Conservation (phyloP, 2,888 invertebrate genomes). For the Drosophila greeni region DNA sequence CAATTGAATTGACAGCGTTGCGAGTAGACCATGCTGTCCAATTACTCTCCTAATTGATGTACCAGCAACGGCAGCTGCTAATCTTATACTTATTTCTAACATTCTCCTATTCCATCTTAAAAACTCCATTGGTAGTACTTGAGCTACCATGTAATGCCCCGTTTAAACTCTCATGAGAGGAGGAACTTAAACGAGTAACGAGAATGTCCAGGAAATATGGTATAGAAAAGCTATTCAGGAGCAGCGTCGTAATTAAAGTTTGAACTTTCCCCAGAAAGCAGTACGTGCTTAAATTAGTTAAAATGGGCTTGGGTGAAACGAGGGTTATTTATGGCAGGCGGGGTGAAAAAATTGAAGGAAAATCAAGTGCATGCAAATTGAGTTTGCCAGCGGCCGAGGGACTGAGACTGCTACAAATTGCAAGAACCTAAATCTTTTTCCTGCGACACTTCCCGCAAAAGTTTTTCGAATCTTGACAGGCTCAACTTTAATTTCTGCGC, state of each 20-base stretch:
- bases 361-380: slow-evolving; percentile 55
- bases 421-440: slow-evolving; percentile 4
- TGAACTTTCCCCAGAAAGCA: slow-evolving; percentile 37
- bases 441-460: background rate
- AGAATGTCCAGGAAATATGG: background rate
- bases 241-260: slow-evolving; percentile 55
- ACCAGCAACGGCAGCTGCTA: slow-evolving; percentile 10
- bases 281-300: slow-evolving; percentile 51
- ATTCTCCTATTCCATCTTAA: background rate
- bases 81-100: background rate
- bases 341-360: background rate
- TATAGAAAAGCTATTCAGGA: background rate
- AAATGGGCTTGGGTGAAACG: slow-evolving; percentile 24
- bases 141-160: no score
- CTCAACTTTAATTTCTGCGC: slow-evolving; percentile 4
- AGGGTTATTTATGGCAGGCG: background rate
- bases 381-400: slow-evolving; percentile 34
- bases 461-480: slow-evolving; percentile 9
- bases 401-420: background rate
- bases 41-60: slow-evolving; percentile 23
- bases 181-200: no score
- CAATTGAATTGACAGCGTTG: slow-evolving; percentile 15
- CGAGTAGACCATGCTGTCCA: slow-evolving; percentile 15
- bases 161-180: background rate
- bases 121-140: background rate